A percentile compares a stretch with the other conserved stretches of the same genome.
Conservation (phyloP, 2,113 vertebrate genomes). For the Scomber colias region DNA sequence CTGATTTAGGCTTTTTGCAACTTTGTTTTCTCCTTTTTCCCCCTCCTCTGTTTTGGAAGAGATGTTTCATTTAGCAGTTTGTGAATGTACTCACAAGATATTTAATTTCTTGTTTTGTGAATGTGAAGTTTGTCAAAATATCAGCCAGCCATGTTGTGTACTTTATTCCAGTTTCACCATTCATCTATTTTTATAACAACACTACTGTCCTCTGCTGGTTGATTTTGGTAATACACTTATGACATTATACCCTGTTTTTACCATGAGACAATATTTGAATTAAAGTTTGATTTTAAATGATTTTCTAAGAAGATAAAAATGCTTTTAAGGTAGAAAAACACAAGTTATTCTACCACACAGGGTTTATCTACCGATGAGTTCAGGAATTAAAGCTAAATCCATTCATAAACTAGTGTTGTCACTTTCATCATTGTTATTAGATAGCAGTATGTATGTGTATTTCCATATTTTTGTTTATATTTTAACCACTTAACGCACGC, state of each 20-base stretch:
- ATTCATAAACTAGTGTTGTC: no score
- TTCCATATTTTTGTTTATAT: no score
- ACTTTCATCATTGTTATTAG: no score
- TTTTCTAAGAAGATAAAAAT: background rate
- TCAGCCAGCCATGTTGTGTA: background rate
- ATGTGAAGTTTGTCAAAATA: background rate
- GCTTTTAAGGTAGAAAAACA: background rate
- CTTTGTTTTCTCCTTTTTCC: no score
- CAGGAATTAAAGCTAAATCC: no score
- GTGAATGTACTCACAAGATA: background rate
- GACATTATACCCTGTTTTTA: background rate
- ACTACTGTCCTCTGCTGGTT: slow-evolving; percentile 35
- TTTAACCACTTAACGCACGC: no score
- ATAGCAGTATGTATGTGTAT: no score
- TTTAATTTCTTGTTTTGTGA: background rate
- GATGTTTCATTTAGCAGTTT: background rate
- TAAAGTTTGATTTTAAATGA: no score
- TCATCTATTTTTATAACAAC: slow-evolving; percentile 8
- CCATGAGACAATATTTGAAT: background rate
- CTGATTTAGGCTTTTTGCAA: no score
- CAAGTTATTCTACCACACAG: no score
- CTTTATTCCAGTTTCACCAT: background rate
- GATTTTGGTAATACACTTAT: background rate
- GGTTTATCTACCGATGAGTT: no score
- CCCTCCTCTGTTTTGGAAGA: no score